Evolutionary conservation across 2,888 invertebrate genomes (phyloP), one percentile per base, ranked within the genome.

Genomic region (Gandaritis pyraliata): DNA sequence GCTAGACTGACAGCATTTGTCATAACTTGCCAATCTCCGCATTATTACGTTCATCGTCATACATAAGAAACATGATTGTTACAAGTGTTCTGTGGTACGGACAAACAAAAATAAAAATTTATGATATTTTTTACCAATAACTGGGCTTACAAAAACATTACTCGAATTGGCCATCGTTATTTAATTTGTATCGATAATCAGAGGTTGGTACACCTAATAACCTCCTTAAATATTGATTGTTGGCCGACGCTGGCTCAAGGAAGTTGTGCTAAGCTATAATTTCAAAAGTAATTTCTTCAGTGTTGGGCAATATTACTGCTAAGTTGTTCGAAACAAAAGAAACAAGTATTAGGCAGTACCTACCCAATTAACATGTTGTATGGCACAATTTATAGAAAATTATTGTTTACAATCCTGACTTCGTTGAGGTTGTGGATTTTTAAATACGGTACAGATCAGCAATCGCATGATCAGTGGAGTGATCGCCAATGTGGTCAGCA

Each of bases 191-290:
- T 43, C 18, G 10, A 23, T 43, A 43, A 43, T 16, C 43, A 43
- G 43, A 43, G 16, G 16, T 43, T 43, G 10, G 29, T 38, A 48
- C 88, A 88, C 87, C 88, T 88, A 88, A 86, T 83, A 83, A 43
- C 85, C 82, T 87, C 81, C 86, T 87, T 87, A 85, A 88, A 87
- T 88, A 88, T 88, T 88, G 86, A 88, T 86, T 84, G 80, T 43
- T 43, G 79, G 74, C 78, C 78, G 80, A 81, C 78, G 81, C 63
- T 33, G 33, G 10, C 71, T 51, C 58, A 52, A 33, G 71, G 66
- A 77, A 71, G 74, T 77, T 76, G 71, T 71, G 71, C 55, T 41
- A 41, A 59, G 51, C 51, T 72, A 76, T 83, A 79, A 80, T 82
- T 82, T 78, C 75, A 73, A 55, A 50, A 60, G 58, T 76, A 80